These are phyloP conservation scores for Hydropsyche tenuis DNA, from an alignment of 1,140 invertebrate genomes.

Conservation along the genomic window DNA sequence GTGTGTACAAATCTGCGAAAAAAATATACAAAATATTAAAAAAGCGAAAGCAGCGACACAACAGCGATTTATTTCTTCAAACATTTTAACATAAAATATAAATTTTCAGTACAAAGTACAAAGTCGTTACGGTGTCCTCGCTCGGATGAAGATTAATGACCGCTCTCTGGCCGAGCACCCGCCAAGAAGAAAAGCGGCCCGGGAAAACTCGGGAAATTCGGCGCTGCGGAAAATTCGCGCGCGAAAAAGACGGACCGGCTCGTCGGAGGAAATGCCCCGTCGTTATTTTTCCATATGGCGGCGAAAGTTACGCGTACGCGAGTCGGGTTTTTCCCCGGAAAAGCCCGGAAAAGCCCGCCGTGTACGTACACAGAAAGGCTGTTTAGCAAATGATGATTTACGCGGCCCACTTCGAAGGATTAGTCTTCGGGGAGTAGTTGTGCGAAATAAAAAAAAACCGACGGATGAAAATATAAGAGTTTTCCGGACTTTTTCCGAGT, in stretches of 20 bases:
- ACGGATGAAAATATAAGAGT: background rate
- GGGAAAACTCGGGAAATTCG: background rate
- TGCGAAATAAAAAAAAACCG: constrained; percentile 39
- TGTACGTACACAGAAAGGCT: constrained; percentile 29
- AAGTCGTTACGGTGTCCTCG: constrained; percentile 13
- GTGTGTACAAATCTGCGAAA: no score
- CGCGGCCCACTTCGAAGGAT: constrained; percentile 39
- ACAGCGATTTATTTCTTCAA: constrained; percentile 3
- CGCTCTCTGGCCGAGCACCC: background rate
- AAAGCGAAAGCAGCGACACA: background rate
- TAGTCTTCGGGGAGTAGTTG: constrained; percentile 28
- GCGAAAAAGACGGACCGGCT: constrained; percentile 23
- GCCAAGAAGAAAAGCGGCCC: constrained; percentile 6
- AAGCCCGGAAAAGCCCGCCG: no score
- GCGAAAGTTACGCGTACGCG: background rate
- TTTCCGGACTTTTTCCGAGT: background rate
- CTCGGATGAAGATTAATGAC: constrained; percentile 36
- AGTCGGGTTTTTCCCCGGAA: no score
- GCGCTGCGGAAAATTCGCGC: constrained; percentile 9
- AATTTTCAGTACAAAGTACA: constrained; percentile 24
- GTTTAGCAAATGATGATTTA: constrained; percentile 45
- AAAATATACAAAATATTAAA: no score
- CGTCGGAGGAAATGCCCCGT: constrained; percentile 18
- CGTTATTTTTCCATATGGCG: constrained; percentile 30
- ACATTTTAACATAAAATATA: constrained; percentile 26